Percentiles rank a stretch among this genome's conserved stretches.
These are phyloP conservation scores for Gallinago media DNA, from an alignment of 2,113 vertebrate species.

Conservation along the genomic window DNA sequence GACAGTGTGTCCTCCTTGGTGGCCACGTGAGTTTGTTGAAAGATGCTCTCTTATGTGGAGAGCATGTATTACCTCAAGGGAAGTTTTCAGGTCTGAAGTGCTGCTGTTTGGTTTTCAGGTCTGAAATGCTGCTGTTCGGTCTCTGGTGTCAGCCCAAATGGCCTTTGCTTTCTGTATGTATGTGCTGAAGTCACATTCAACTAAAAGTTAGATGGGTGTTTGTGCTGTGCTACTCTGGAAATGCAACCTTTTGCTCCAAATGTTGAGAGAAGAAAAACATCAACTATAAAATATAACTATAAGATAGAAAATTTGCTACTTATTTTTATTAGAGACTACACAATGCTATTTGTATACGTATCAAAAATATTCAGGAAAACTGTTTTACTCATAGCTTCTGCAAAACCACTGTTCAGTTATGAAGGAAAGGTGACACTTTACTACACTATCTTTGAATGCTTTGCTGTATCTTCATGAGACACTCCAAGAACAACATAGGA, in stretches of 20 bases:
- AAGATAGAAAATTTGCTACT: neutral
- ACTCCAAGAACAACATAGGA: neutral
- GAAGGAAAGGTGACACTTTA: neutral
- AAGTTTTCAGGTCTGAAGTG: neutral
- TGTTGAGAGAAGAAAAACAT: neutral
- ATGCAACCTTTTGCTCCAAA: neutral
- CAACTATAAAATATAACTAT: neutral
- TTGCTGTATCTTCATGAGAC: neutral
- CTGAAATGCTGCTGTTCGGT: neutral
- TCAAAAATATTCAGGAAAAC: neutral
- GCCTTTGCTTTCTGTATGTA: neutral
- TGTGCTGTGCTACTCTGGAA: neutral
- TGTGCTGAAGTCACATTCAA: neutral
- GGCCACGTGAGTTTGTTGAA: neutral
- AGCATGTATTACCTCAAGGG: neutral
- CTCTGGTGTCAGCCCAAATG: neutral
- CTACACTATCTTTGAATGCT: neutral
- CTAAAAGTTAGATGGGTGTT: neutral
- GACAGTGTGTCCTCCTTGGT: neutral
- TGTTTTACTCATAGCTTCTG: neutral
- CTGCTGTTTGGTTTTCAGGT: neutral
- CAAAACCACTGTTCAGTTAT: neutral
- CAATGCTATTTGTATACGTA: neutral
- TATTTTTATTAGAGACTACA: neutral
- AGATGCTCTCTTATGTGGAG: rapidly evolving